These are phyloP conservation scores for Troides oblongomaculatus DNA, from an alignment of 2,888 invertebrate genomes.

Conservation along the genomic window DNA sequence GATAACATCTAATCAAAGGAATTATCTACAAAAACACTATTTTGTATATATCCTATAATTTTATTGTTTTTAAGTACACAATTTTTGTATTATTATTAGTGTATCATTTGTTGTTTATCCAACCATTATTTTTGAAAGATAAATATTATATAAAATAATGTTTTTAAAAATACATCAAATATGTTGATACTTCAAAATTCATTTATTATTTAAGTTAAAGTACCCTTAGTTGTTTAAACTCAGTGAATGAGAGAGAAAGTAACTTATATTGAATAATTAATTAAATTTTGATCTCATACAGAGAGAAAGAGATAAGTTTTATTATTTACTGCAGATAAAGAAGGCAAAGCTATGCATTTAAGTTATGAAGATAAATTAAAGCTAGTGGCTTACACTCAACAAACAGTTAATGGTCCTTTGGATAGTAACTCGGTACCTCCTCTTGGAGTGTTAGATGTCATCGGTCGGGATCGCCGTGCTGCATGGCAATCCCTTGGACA, in stretches of 20 bases:
- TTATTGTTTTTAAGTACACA: not conserved
- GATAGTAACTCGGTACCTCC: slow-evolving; percentile 87
- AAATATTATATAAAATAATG: too few species aligned
- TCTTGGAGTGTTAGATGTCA: slow-evolving; percentile 95
- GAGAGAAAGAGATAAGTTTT: not conserved
- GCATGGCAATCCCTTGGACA: slow-evolving; percentile 97
- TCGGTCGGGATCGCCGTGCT: slow-evolving; percentile 93
- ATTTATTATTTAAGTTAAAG: too few species aligned
- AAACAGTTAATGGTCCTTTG: slow-evolving; percentile 91
- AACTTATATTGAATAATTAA: too few species aligned
- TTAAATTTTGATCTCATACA: too few species aligned
- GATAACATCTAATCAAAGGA: slow-evolving; percentile 3
- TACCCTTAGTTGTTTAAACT: too few species aligned
- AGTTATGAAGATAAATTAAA: slow-evolving; percentile 96
- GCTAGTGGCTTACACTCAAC: slow-evolving; percentile 95
- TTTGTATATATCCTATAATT: slow-evolving; percentile 4
- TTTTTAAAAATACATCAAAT: too few species aligned
- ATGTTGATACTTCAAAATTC: too few species aligned
- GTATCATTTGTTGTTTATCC: too few species aligned
- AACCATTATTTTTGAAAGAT: too few species aligned
- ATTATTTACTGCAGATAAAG: slow-evolving; percentile 87
- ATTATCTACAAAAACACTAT: slow-evolving; percentile 1
- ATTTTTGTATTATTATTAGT: not conserved
- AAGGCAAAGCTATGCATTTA: slow-evolving; percentile 97
- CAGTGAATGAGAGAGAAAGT: too few species aligned